Evolutionary conservation across 2,888 invertebrate genomes (phyloP), one percentile per base, ranked within the genome.

Genomic region (Sepiola atlantica): DNA sequence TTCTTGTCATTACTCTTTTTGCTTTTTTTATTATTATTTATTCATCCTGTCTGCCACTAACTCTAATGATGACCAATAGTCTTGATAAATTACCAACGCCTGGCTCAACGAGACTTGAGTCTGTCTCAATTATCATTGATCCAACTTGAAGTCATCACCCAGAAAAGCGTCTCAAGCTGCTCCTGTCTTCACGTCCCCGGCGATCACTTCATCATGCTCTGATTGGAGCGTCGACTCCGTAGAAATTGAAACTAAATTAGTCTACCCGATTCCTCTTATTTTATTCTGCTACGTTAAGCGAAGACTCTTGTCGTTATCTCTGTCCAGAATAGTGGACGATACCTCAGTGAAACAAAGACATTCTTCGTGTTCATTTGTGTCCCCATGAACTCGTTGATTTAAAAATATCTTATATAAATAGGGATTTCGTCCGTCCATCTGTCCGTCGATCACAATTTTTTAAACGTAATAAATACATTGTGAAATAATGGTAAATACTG

Each of bases 31-130:
- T n/a, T n/a, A n/a, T n/a, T 61, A 61, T 61, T 61, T 45, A 45
- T 45, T 45, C 8, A 45, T 61, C 61, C 61, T 61, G 61, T 61
- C 61, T 61, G 28, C 61, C 28, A 28, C 21, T 61, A 28, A 24
- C 61, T 61, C 61, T 61, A 61, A 61, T 28, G 61, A 61, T 61
- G 61, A 61, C 61, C 61, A 61, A 61, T 61, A 24, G 24, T 24
- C 61, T 61, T 61, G 61, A 61, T 61, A 61, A 61, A 61, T 61
- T 61, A 61, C 61, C 61, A 61, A 61, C 61, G 61, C 61, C 61
- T 28, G 61, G 21, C 61, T 61, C 61, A 61, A 61, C 21, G 61
- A 61, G 28, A 61, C 61, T 61, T 12, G 28, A 61, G 61, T 61
- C 61, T 28, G 61, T 61, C 61, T 61, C 61, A 61, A 61, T 61